phyloP scores from a whole-genome alignment of 2,113 vertebrate species.

The Sylvilagus bachmani region DNA sequence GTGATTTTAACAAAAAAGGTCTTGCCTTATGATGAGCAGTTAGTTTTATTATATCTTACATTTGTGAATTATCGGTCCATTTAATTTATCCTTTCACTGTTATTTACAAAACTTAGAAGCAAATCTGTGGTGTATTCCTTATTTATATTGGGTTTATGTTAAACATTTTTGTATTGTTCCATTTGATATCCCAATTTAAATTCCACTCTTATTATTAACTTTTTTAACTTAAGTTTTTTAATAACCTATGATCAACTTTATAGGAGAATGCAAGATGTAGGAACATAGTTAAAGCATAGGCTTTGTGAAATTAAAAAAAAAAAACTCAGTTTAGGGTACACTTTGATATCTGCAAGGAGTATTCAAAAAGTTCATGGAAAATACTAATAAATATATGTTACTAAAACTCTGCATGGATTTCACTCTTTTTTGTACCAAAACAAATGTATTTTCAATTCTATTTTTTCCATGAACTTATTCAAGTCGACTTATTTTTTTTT shows the following conservation, averaged over 20 bases:
- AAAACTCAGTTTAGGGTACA: background rate
- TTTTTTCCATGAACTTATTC: no score
- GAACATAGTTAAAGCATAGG: background rate
- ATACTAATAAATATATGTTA: no score
- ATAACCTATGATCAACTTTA: background rate
- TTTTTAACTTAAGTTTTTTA: background rate
- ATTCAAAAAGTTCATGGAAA: no score
- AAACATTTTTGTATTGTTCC: background rate
- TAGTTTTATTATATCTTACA: background rate
- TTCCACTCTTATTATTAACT: background rate
- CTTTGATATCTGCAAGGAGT: background rate
- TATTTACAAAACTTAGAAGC: background rate
- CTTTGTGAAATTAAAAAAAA: background rate
- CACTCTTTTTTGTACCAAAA: no score
- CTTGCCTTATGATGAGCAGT: background rate
- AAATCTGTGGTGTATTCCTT: background rate
- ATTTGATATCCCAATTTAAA: background rate
- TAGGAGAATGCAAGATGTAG: background rate
- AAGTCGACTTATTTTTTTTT: no score
- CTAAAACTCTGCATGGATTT: no score
- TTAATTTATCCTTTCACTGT: background rate
- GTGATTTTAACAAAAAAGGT: background rate
- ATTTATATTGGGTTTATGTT: background rate
- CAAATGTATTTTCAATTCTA: no score
- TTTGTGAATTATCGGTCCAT: background rate